These are phyloP conservation scores for Dasysyrphus tricinctus DNA, from an alignment of 2,888 invertebrate species.

Conservation along the genomic window DNA sequence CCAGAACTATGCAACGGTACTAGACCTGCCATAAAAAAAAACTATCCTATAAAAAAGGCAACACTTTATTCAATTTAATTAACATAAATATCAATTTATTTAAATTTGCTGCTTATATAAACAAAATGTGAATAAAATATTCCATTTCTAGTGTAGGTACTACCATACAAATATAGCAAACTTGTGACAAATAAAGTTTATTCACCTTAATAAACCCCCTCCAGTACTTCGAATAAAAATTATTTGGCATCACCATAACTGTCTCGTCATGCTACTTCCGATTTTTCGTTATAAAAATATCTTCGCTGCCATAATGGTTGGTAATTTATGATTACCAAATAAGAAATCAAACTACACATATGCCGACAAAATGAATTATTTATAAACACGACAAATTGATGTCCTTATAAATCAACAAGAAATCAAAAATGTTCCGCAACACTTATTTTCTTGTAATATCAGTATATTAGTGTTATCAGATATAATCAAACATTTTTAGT, in stretches of 20 bases:
- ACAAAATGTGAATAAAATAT: background rate
- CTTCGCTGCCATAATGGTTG: background rate
- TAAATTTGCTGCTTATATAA: background rate
- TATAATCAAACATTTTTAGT: background rate
- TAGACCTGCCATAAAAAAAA: no score
- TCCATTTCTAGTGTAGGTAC: background rate
- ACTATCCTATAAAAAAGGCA: no score
- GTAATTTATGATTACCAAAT: constrained; percentile 32
- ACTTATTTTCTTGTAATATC: constrained; percentile 11
- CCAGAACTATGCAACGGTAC: no score
- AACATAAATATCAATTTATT: no score
- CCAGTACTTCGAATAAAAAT: background rate
- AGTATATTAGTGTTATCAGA: constrained; percentile 17
- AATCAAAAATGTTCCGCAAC: constrained; percentile 4
- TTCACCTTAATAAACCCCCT: background rate
- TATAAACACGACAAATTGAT: constrained; percentile 13
- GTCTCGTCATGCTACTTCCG: constrained; percentile 26
- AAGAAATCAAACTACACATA: background rate
- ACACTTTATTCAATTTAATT: no score
- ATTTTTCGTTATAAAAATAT: constrained; percentile 3
- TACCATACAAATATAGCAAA: background rate
- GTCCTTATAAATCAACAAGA: background rate
- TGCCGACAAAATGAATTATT: constrained; percentile 24
- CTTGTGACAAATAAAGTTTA: constrained; percentile 19
- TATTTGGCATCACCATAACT: constrained; percentile 2